Conservation (phyloP, 2,113 vertebrate species). For the Mirounga angustirostris region DNA sequence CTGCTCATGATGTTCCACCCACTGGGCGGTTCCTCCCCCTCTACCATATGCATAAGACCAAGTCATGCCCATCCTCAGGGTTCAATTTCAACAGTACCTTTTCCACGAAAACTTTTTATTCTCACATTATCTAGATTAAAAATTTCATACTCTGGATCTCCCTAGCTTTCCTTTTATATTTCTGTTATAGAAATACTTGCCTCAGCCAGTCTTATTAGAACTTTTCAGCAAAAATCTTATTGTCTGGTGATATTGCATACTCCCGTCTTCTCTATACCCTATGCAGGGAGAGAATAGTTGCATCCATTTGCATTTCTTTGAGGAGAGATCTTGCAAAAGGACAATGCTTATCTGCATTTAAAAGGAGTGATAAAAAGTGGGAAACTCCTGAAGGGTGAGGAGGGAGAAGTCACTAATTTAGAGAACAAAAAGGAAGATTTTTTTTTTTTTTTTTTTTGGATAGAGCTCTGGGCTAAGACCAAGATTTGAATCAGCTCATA, state of each 20-base stretch:
- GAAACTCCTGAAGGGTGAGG: background rate
- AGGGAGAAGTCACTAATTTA: background rate
- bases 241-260: background rate
- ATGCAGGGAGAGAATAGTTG: background rate
- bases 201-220: background rate
- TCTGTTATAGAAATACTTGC: background rate
- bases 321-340: background rate
- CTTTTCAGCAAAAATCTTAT: background rate
- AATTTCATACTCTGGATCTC: background rate
- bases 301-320: background rate
- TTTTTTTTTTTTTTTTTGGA: background rate
- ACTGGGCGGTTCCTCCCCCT: accelerated
- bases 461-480: background rate
- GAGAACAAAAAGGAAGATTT: background rate
- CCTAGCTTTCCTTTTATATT: background rate
- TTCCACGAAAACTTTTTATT: background rate
- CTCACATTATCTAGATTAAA: background rate
- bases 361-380: background rate
- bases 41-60: background rate
- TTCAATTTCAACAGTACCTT: background rate
- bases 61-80: background rate
- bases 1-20: background rate
- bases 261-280: background rate
- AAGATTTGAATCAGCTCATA: background rate
- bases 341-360: background rate